Evolutionary conservation across 2,888 invertebrate species (phyloP), one percentile per base, ranked within the genome.

Genomic region (Seladonia tumulorum): DNA sequence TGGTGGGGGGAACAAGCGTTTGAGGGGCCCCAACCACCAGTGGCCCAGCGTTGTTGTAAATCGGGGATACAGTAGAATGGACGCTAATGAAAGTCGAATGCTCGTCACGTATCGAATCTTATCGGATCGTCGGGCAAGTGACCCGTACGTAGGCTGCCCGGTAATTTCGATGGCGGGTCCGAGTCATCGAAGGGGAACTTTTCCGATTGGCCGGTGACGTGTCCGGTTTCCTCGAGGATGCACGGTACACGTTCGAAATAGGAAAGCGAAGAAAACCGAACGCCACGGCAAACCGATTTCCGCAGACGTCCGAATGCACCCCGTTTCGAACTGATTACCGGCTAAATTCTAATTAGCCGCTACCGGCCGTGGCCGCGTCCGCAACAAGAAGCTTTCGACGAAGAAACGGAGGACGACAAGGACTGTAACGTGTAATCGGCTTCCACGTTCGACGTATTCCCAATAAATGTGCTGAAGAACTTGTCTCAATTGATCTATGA

Each of bases 281-380:
- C 53, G n/a, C n/a, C n/a, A n/a, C 77, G 81, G 81, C 49, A 45
- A 71, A 76, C 39, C 71, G 63, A 47, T 47, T 8, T 5, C 4
- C 39, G 39, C 39, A 5, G 39, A n/a, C 39, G 10, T 10, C 8
- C 42, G 8, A 42, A 8, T 42, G 8, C 4, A 35, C 35, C 35
- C 42, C 42, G 42, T 42, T 42, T 47, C 45, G 18, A 22, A n/a
- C 18, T 35, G 60, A 78, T 78, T 71, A 68, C 49, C 42, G 70
- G 35, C n/a, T 71, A 57, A 81, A 76, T 70, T 76, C 57, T 45
- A 81, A 81, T 81, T 81, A 35, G 8, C 8, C 53, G 49, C 29
- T 35, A 25, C 16, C 29, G 29, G 22, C 57, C 8, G n/a, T n/a
- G 22, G 25, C 29, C 29, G 29, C 29, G 29, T 16, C 63, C 2